Evolutionary conservation across 2,888 invertebrate species (phyloP), one percentile per base, ranked within the genome.

Genomic region (Volucella bombylans): DNA sequence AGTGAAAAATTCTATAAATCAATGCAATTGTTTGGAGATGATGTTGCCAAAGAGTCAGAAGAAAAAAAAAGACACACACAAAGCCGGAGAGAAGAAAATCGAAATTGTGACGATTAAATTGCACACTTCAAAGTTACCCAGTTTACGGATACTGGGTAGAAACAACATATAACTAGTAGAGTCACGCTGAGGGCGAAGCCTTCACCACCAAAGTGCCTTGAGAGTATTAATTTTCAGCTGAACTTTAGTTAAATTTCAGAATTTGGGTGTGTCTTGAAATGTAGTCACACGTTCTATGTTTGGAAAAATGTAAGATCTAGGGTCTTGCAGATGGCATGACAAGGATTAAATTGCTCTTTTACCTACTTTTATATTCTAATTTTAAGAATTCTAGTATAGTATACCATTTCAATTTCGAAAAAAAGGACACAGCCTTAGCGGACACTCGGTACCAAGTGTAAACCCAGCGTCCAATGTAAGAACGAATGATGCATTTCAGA

Each of bases 141-240:
- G 31, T 31, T 31, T 31, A 6, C 6, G 31, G 31, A 31, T 64
- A 81, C 67, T 69, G 65, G 76, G 69, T 54, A 68, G 18, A 79
- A 43, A 76, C 57, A 45, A 64, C 54, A 54, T 50, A 77, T 31
- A 64, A 57, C 67, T 43, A 57, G 43, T 23, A 69, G 49, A 78
- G 83, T 74, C 83, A 83, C 83, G 83, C 80, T 79, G 69, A 85
- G 80, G 83, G 83, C 83, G 83, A 85, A 85, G 83, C 80, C 80
- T 83, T 74, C 65, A 61, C 55, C 43, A 41, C 73, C 64, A 62
- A 61, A 80, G 47, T 69, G 83, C 80, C 76, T 85, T 80, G 71
- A 76, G 83, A 85, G 69, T 76, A 61, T 85, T 76, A 80, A 76
- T 65, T 80, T 71, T 61, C 54, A 80, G 80, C 83, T 85, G 83